A percentile compares a stretch with the other conserved stretches of the same genome.
These are phyloP conservation scores for Euura lappo DNA, from an alignment of 1,140 invertebrate genomes.

Conservation along the genomic window DNA sequence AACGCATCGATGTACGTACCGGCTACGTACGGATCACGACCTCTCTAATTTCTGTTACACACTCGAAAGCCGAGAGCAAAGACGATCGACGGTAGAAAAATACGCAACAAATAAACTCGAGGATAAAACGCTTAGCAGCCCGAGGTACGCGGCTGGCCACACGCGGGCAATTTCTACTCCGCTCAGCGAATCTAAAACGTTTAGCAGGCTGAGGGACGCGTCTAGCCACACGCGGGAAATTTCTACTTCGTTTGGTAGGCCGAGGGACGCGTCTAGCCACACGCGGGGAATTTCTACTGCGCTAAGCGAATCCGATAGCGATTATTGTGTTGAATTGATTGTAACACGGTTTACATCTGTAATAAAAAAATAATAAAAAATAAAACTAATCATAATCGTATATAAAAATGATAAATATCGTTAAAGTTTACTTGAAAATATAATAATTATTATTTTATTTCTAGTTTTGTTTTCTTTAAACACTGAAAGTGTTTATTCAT, in stretches of 20 bases:
- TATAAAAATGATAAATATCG: neutral
- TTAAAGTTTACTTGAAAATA: neutral
- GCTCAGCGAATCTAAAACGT: too few relatives aligned
- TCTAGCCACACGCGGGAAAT: neutral
- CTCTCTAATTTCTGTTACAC: neutral
- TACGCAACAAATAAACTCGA: neutral
- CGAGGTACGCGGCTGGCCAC: neutral
- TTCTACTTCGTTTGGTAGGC: neutral
- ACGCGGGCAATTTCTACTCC: neutral
- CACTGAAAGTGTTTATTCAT: neutral
- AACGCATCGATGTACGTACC: neutral
- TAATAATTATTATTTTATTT: neutral
- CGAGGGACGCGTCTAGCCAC: neutral
- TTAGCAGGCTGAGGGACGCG: neutral
- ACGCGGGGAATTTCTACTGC: neutral
- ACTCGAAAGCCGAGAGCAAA: neutral
- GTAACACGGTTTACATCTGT: neutral
- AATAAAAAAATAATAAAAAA: neutral
- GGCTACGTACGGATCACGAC: neutral
- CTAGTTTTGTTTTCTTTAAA: neutral
- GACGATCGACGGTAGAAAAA: neutral
- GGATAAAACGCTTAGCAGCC: too few relatives aligned
- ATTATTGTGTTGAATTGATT: neutral
- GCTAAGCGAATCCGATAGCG: too few relatives aligned
- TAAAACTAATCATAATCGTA: neutral